These are phyloP conservation scores for Glaucidium brasilianum DNA, from an alignment of 2,113 vertebrate species.

Conservation along the genomic window DNA sequence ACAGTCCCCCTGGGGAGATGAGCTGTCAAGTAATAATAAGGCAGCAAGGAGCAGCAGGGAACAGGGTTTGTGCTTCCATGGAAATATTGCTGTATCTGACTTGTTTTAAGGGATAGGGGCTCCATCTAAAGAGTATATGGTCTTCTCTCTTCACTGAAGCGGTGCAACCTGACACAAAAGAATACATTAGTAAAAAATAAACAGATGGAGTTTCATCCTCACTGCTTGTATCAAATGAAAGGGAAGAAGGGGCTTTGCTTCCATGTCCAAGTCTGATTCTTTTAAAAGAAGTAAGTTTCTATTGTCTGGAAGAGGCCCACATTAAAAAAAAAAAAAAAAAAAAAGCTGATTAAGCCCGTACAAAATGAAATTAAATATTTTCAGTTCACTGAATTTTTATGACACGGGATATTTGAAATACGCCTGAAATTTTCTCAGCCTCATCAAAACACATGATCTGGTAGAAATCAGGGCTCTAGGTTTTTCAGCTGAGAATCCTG, in stretches of 20 bases:
- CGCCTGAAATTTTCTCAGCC: not conserved
- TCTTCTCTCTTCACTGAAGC: not conserved
- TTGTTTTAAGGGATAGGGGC: not conserved
- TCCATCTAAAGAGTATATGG: not conserved
- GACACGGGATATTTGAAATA: not conserved
- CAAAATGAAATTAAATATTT: not conserved
- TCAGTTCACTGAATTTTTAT: not conserved
- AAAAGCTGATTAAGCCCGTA: not conserved
- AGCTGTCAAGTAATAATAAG: constrained; percentile 51
- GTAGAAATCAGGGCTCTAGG: not conserved
- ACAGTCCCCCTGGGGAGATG: not conserved
- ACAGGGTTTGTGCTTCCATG: not conserved
- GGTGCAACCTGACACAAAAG: not conserved
- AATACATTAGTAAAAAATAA: not conserved
- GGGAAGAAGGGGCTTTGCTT: not conserved
- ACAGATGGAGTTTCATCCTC: not conserved
- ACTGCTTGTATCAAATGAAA: not conserved
- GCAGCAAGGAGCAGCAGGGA: not conserved
- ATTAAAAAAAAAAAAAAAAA: no score
- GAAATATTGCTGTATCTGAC: not conserved
- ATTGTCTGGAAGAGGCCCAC: not conserved
- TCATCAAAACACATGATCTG: not conserved
- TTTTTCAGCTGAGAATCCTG: not conserved
- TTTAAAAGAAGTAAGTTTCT: not conserved
- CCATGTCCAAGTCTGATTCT: not conserved